phyloP scores from a whole-genome alignment of 2,113 vertebrate species.

The Prochilodus magdalenae region DNA sequence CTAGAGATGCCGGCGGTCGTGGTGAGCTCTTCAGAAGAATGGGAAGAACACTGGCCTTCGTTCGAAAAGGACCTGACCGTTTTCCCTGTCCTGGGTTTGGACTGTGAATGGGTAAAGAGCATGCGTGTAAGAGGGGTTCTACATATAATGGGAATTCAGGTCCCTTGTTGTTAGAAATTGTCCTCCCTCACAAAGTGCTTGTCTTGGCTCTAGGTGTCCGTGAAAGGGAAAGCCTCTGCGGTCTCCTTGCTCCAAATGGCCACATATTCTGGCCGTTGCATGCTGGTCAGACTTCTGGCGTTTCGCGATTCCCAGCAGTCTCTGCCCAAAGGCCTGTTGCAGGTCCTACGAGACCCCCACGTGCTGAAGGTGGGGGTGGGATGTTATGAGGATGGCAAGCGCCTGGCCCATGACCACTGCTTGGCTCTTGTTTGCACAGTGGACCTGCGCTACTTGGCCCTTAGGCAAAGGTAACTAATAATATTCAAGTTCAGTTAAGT shows the following conservation, averaged over 20 bases:
- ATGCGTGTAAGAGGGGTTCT: slow-evolving; percentile 67
- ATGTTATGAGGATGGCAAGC: slow-evolving; percentile 91
- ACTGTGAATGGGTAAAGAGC: slow-evolving; percentile 97
- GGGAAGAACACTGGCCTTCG: slow-evolving; percentile 82
- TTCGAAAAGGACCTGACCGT: slow-evolving; percentile 82
- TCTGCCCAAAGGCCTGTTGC: slow-evolving; percentile 81
- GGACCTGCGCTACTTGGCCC: slow-evolving; percentile 89
- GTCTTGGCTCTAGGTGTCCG: slow-evolving; percentile 80
- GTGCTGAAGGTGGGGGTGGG: slow-evolving; percentile 94
- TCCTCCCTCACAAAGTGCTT: neutral
- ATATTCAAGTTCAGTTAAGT: neutral
- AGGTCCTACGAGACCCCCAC: slow-evolving; percentile 81
- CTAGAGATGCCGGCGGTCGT: slow-evolving; percentile 77
- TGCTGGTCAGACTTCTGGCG: slow-evolving; percentile 84
- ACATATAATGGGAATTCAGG: slow-evolving; percentile 4
- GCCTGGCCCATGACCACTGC: slow-evolving; percentile 85
- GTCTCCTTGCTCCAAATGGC: slow-evolving; percentile 93
- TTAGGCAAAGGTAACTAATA: slow-evolving; percentile 80
- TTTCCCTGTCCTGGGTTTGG: slow-evolving; percentile 90
- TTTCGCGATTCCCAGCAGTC: slow-evolving; percentile 72
- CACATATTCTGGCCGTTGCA: slow-evolving; percentile 84
- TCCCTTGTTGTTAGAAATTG: neutral
- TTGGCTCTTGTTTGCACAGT: slow-evolving; percentile 83
- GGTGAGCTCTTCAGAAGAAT: slow-evolving; percentile 85
- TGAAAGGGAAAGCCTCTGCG: slow-evolving; percentile 80